These are phyloP conservation scores for Cecropterus lyciades DNA, from an alignment of 1,140 invertebrate genomes.

Conservation along the genomic window DNA sequence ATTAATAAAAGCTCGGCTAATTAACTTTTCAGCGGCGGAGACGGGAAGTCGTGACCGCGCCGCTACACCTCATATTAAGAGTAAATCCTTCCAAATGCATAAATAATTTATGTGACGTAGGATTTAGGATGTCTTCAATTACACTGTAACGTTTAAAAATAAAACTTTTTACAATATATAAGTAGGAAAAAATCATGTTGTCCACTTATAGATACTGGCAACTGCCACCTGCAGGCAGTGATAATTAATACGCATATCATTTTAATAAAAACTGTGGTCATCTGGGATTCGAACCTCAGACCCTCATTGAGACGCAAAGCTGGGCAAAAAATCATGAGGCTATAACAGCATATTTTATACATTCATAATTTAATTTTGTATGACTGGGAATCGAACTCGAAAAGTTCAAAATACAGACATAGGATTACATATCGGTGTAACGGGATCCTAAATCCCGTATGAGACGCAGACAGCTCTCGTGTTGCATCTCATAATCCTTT, in stretches of 20 bases:
- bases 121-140: slow-evolving; percentile 60
- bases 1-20: slow-evolving; percentile 50
- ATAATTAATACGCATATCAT: no score
- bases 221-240: no score
- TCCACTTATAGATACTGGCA: no score
- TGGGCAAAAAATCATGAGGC: no score
- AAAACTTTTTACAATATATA: no score
- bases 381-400: no score
- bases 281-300: no score
- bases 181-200: no score
- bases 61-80: slow-evolving; percentile 79
- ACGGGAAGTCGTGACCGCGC: slow-evolving; percentile 75
- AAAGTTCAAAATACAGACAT: no score
- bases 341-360: no score
- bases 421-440: slow-evolving; percentile 53
- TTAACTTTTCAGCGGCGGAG: slow-evolving; percentile 70
- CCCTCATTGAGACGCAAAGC: no score
- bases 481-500: slow-evolving; percentile 77
- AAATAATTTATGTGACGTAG: slow-evolving; percentile 77
- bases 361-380: not conserved
- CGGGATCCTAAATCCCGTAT: slow-evolving; percentile 47
- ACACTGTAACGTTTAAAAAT: slow-evolving; percentile 45
- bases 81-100: slow-evolving; percentile 83
- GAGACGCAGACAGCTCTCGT: slow-evolving; percentile 76
- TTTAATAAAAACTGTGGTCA: no score